Percentiles rank a stretch among this genome's conserved stretches.
These are phyloP conservation scores for Syritta pipiens DNA, from an alignment of 2,888 invertebrate genomes.

Conservation along the genomic window DNA sequence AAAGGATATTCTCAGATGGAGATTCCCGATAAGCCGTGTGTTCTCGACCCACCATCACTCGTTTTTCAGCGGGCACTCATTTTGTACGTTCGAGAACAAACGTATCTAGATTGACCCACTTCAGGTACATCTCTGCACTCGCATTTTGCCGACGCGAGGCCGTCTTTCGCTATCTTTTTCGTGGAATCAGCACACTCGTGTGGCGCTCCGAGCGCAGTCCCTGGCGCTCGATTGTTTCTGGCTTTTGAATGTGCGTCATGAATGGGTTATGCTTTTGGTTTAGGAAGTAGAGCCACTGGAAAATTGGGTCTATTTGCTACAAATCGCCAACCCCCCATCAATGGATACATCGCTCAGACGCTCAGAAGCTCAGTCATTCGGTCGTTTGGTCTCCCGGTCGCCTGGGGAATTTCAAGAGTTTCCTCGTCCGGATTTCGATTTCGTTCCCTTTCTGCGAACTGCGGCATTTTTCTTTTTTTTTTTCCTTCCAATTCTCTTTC, in stretches of 20 bases:
- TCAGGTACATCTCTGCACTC: constrained; percentile 61
- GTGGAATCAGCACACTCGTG: constrained; percentile 47
- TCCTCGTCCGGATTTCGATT: constrained; percentile 60
- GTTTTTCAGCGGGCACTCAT: constrained; percentile 18
- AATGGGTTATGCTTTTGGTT: constrained; percentile 62
- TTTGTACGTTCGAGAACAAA: constrained; percentile 51
- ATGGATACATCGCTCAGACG: too few relatives aligned
- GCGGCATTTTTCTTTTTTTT: constrained; percentile 9
- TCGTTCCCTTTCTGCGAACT: constrained; percentile 41
- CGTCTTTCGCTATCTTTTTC: constrained; percentile 42
- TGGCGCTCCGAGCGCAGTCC: constrained; percentile 33
- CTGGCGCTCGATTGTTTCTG: constrained; percentile 55
- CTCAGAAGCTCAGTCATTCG: too few relatives aligned
- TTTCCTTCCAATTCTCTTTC: constrained; percentile 20
- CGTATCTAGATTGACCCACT: constrained; percentile 66
- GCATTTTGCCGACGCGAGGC: constrained; percentile 55
- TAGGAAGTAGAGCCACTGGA: constrained; percentile 53
- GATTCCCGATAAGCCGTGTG: constrained; percentile 58
- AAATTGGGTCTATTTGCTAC: constrained; percentile 64
- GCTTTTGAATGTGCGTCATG: constrained; percentile 37
- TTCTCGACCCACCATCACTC: constrained; percentile 14
- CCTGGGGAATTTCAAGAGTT: constrained; percentile 38
- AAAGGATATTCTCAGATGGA: constrained; percentile 66
- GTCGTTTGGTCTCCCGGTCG: constrained; percentile 35
- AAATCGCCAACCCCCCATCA: constrained; percentile 52